Evolutionary conservation across 2,888 invertebrate genomes (phyloP), one percentile per base, ranked within the genome.

Genomic region (Agrotis exclamationis): DNA sequence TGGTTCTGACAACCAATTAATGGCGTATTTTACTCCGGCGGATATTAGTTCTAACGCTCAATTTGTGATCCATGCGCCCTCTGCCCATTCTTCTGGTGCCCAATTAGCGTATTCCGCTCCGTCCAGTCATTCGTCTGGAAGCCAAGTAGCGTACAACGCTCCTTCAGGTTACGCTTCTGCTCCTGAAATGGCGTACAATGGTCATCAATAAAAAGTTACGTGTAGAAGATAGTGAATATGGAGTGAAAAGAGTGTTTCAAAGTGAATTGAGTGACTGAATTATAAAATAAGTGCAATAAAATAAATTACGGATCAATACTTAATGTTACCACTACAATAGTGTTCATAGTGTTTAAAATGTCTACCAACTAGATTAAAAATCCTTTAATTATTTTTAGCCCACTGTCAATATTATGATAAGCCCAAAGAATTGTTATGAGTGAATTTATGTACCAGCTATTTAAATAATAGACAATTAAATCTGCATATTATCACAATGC

Each of bases 111-210:
- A 57, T 24, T 56, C 20, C 1, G 63, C 24, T 24, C 56, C 79
- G 18, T 22, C 56, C 16, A 39, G 39, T 5, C 74, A 79, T 22
- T 58, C 48, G 9, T 57, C 72, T 22, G 53, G 24, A 50, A 54
- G 13, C 2, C 72, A 71, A 39, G 4, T 24, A 59, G 20, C 58
- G 7, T 53, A n/a, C 5, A 63, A 45, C 13, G 44, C 63, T 58
- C 24, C 51, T 24, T 51, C 79, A 6, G 79, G 65, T 2, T 53
- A 53, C 24, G 50, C 58, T 47, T 48, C 60, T n/a, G 66, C 54
- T 0, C 22, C 63, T 11, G 57, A 57, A 56, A 13, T 63, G 44
- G 75, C 39, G 1, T 69, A 57, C 22, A 56, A 53, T 7, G 58
- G 51, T 54, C 51, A 70, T 48, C 45, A 66, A 45, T 79, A 63